Percentiles rank a stretch among this genome's conserved stretches.
Conservation (phyloP, 2,113 vertebrate species). For the Caracal caracal region DNA sequence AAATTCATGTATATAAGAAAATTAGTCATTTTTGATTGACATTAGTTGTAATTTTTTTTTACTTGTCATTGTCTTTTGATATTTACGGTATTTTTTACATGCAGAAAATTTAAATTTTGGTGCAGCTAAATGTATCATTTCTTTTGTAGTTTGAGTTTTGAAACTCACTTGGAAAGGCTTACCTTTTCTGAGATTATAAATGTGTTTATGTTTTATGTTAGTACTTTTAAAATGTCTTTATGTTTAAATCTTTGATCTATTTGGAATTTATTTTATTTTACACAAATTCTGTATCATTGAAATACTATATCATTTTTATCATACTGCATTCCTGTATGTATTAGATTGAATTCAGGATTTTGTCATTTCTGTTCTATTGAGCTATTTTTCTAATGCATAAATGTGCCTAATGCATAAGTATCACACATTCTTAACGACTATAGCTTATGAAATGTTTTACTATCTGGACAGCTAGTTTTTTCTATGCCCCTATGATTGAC, state of each 20-base stretch:
- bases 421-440: neutral
- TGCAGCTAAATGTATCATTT: neutral
- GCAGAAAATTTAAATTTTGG: neutral
- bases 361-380: neutral
- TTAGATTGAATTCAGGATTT: neutral
- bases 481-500: no score
- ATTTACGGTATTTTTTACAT: neutral
- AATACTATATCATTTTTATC: neutral
- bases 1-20: neutral
- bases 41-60: neutral
- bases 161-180: neutral
- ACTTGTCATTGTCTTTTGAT: neutral
- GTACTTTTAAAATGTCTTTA: neutral
- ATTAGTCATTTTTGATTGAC: neutral
- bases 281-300: neutral
- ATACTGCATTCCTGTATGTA: neutral
- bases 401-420: neutral
- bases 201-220: neutral
- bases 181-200: neutral
- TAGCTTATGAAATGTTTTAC: neutral
- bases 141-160: neutral
- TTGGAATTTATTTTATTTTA: conserved; percentile 13
- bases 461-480: neutral
- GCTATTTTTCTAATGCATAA: neutral
- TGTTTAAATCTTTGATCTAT: conserved; percentile 7